Evolutionary conservation across 2,888 invertebrate species (phyloP), one percentile per base, ranked within the genome.

Genomic region (Orthosia gothica): DNA sequence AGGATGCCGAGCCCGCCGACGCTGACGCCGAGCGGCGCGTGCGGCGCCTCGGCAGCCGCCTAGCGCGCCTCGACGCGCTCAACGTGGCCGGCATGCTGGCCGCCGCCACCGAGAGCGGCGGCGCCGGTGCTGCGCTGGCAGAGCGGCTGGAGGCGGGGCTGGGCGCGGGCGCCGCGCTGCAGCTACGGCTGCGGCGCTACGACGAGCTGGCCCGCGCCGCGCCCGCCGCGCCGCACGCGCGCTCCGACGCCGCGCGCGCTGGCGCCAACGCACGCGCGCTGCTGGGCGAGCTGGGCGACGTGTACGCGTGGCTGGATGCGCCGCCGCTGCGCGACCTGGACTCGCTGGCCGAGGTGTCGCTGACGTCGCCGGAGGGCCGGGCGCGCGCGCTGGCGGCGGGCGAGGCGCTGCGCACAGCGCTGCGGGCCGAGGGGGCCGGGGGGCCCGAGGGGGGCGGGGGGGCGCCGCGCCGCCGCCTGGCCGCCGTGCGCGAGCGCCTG

Each of bases 191-290:
- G 98, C 85, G 95, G 91, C 90, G 91, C 79, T 87, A 86, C 85
- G 90, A 89, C 62, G 98, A 98, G 87, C 98, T 98, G 72, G 96
- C 98, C 55, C 97, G 98, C 90, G 90, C 88, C 73, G 92, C 91
- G 63, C 91, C 90, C 76, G 90, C 88, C 84, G 92, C 92, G 67
- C 89, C 89, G 50, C 90, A 89, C 86, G 91, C 91, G 80, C 92
- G 91, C 86, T 91, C 87, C 68, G 93, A 88, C 86, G 98, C 91
- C 81, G 94, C 90, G 79, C 93, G 90, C 76, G 98, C 98, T 58
- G 99, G 98, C 94, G 97, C 97, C 88, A 99, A 99, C 94, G 99
- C 99, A 92, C 98, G 98, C 83, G 97, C 97, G 84, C 96, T 99
- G 78, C 97, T 98, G 87, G 97, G 97, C 77, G 98, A 99, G 92